Percentiles rank a stretch among this genome's conserved stretches.
phyloP scores from a whole-genome alignment of 2,888 invertebrate genomes.

The Steinernema carpocapsae region DNA sequence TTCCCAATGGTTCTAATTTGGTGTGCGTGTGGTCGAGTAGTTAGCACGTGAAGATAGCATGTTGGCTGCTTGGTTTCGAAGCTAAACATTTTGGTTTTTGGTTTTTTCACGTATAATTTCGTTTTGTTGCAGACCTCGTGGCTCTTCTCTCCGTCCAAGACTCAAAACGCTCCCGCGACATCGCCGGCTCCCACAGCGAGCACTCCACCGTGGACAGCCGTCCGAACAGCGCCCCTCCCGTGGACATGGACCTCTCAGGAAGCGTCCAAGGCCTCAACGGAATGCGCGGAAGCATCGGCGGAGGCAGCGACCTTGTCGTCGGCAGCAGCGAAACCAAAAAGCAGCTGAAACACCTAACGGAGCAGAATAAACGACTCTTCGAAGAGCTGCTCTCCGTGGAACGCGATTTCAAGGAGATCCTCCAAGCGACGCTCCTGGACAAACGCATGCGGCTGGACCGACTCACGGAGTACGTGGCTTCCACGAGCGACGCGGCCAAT shows the following conservation, averaged over 20 bases:
- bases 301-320: conserved; percentile 3
- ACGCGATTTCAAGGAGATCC: conserved; percentile 77
- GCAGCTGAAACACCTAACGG: not conserved
- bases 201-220: conserved; percentile 33
- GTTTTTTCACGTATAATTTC: not conserved
- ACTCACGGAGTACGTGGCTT: conserved; percentile 69
- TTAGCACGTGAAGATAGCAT: too few relatives aligned
- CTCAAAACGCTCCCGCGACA: conserved; percentile 25
- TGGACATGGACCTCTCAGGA: conserved; percentile 13
- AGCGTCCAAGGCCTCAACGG: not conserved
- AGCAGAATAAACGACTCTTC: conserved; percentile 71
- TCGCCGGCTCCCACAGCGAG: conserved; percentile 26
- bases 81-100: too few relatives aligned
- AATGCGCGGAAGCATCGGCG: conserved; percentile 14
- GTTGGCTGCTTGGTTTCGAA: too few relatives aligned
- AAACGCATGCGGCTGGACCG: conserved; percentile 76
- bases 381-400: conserved; percentile 81
- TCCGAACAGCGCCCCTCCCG: conserved; percentile 11
- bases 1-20: too few relatives aligned
- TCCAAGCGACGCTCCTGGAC: conserved; percentile 78
- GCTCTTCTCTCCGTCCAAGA: conserved; percentile 25
- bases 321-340: not conserved
- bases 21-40: too few relatives aligned
- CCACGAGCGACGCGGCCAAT: conserved; percentile 19
- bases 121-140: not conserved